These are phyloP conservation scores for Acleris cristana DNA, from an alignment of 2,888 invertebrate species.

Conservation along the genomic window DNA sequence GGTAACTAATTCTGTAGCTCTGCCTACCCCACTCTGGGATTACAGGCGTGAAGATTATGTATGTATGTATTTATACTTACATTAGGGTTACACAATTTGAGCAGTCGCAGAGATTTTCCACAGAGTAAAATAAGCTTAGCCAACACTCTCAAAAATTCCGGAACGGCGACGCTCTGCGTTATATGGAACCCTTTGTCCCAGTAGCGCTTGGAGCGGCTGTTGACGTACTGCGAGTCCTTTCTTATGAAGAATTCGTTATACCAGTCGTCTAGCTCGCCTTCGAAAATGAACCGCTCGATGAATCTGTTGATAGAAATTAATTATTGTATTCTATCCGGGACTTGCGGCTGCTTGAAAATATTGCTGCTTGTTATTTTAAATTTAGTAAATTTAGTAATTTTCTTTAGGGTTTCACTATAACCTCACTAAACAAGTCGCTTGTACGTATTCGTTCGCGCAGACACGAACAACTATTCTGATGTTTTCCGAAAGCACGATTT, in stretches of 20 bases:
- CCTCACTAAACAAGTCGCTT: too few species aligned
- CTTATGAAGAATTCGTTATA: conserved; percentile 94
- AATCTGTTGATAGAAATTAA: conserved; percentile 71
- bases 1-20: too few species aligned
- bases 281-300: conserved; percentile 93
- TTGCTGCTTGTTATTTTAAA: too few species aligned
- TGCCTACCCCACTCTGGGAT: too few species aligned
- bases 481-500: too few species aligned
- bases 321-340: not conserved
- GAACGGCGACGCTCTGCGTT: conserved; percentile 81
- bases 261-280: conserved; percentile 91
- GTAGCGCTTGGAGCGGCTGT: conserved; percentile 85
- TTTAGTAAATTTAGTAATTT: too few species aligned
- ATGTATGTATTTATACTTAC: too few species aligned
- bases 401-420: too few species aligned
- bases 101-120: conserved; percentile 88
- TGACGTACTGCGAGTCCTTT: conserved; percentile 86
- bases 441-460: too few species aligned
- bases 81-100: conserved; percentile 88
- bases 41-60: too few species aligned
- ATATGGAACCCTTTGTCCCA: conserved; percentile 87
- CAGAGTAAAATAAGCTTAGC: conserved; percentile 88
- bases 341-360: not conserved
- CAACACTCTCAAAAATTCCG: conserved; percentile 86
- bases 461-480: too few species aligned